Evolutionary conservation across 92 coral and sea anemone genomes (phyloP).

Genomic region (Pocillopora grandis): DNA sequence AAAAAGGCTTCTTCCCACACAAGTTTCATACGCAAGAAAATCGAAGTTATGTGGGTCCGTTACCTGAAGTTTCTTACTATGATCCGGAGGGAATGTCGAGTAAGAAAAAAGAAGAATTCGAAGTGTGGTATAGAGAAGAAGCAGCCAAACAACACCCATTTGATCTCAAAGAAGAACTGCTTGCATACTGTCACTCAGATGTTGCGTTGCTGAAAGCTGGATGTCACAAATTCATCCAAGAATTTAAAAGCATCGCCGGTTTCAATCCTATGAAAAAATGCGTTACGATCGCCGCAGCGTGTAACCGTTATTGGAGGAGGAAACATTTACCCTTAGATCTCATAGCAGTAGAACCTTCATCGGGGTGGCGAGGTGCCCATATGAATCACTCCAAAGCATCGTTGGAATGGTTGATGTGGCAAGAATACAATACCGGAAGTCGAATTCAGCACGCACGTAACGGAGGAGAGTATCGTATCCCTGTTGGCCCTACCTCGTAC

Average conservation of each 20-base stretch:
- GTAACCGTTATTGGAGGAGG: not conserved
- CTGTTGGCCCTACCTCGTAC: not conserved
- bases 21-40: not conserved
- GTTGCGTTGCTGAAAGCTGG: no score
- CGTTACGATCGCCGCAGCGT: constrained; percentile 16
- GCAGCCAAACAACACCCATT: not conserved
- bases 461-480: not conserved
- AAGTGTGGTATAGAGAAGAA: not conserved
- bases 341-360: not conserved
- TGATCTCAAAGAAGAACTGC: not conserved
- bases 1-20: not conserved
- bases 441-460: not conserved
- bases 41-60: not conserved
- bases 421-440: not conserved
- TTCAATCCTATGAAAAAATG: not conserved
- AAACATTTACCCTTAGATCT: not conserved
- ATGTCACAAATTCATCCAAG: no score
- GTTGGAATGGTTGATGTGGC: not conserved
- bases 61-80: not conserved
- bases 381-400: no score
- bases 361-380: not conserved
- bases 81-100: not conserved
- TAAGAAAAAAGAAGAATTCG: not conserved
- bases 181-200: no score
- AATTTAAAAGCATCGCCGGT: no score